These are phyloP conservation scores for Drosophila cardini DNA, from an alignment of 1,140 invertebrate species.

Conservation along the genomic window DNA sequence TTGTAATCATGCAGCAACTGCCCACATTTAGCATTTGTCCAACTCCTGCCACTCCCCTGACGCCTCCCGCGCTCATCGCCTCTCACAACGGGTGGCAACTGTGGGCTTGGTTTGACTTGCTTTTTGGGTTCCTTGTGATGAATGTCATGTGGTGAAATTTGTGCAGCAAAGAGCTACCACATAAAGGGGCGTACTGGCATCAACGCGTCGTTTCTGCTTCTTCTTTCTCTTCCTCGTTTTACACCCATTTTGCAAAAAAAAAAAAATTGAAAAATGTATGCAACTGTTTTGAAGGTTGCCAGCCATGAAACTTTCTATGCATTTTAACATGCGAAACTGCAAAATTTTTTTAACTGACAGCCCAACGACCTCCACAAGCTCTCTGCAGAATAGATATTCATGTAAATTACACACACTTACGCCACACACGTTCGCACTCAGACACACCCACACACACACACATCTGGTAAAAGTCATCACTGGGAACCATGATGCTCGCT, in stretches of 20 bases:
- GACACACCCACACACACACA: conserved; percentile 18
- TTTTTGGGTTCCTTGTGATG: conserved; percentile 55
- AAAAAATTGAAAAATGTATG: conserved; percentile 73
- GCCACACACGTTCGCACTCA: conserved; percentile 9
- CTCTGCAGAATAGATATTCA: conserved; percentile 65
- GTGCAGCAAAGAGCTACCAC: conserved; percentile 56
- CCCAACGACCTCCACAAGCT: conserved; percentile 67
- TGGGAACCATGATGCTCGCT: conserved; percentile 29
- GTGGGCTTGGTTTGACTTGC: conserved; percentile 28
- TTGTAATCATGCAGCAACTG: neutral
- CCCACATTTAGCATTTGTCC: conserved; percentile 26
- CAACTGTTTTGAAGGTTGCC: conserved; percentile 80
- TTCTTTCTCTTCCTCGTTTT: too few relatives aligned
- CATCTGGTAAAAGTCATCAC: conserved; percentile 23
- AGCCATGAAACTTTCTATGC: conserved; percentile 30
- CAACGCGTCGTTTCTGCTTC: conserved; percentile 50
- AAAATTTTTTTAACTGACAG: conserved; percentile 61
- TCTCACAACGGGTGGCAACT: neutral
- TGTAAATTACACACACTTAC: conserved; percentile 61
- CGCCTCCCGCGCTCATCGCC: neutral
- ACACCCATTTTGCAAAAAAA: neutral
- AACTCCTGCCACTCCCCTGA: conserved; percentile 7
- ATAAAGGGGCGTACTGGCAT: conserved; percentile 38
- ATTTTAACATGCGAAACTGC: conserved; percentile 43
- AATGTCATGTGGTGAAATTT: conserved; percentile 83